Evolutionary conservation across 2,888 invertebrate species (phyloP).

Genomic region (Acanthococcus lagerstroemiae): DNA sequence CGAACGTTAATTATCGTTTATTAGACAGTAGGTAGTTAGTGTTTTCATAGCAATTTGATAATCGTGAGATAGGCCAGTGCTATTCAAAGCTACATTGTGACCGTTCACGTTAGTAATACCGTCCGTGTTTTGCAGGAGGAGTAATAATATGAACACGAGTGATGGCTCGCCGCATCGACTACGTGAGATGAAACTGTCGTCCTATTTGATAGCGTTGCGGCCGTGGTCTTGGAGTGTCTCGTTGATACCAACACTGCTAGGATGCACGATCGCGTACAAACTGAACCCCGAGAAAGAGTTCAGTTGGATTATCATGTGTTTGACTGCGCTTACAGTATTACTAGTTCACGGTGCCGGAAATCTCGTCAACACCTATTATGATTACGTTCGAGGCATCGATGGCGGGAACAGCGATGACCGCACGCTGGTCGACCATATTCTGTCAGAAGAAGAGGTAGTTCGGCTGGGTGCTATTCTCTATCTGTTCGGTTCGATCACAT

Average conservation of each 20-base stretch:
- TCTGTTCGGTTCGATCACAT: conserved; percentile 72
- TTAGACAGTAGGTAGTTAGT: too few species aligned
- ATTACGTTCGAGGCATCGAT: conserved; percentile 88
- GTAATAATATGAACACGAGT: neutral
- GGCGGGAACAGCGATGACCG: conserved; percentile 86
- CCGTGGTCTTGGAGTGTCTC: conserved; percentile 93
- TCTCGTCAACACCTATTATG: conserved; percentile 92
- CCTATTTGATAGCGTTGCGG: conserved; percentile 75
- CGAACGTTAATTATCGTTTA: too few species aligned
- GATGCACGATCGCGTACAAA: conserved; percentile 80
- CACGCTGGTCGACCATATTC: conserved; percentile 84
- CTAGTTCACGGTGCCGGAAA: conserved; percentile 94
- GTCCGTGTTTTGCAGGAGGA: too few species aligned
- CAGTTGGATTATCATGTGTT: conserved; percentile 64
- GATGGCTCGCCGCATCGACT: neutral
- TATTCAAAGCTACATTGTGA: too few species aligned
- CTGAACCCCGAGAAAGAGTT: conserved; percentile 61
- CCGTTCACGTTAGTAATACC: too few species aligned
- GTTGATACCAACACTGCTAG: conserved; percentile 78
- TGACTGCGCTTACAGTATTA: conserved; percentile 75
- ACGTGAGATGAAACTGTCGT: conserved; percentile 69
- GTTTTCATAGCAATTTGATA: too few species aligned
- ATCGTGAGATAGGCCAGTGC: too few species aligned
- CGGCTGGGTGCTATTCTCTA: conserved; percentile 82
- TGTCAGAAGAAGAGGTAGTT: conserved; percentile 72